A percentile compares a stretch with the other conserved stretches of the same genome.
phyloP scores from a whole-genome alignment of 1,140 invertebrate genomes.

The Melitaea cinxia region DNA sequence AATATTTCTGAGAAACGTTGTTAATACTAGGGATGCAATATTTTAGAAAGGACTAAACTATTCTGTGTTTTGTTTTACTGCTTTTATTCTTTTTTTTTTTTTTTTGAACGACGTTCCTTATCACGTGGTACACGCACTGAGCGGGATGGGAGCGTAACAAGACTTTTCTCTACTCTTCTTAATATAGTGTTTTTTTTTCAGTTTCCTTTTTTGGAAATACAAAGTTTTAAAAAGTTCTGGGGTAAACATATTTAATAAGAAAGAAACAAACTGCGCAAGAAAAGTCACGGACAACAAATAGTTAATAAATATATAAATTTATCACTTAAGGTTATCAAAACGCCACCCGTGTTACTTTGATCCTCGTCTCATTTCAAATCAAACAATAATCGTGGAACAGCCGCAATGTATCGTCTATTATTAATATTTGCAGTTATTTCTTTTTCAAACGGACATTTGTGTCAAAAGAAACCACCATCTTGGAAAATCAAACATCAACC shows the following conservation, averaged over 20 bases:
- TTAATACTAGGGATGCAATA: background rate
- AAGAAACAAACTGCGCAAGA: too few relatives aligned
- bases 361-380: background rate
- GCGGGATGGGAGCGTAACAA: too few relatives aligned
- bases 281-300: too few relatives aligned
- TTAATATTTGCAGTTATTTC: background rate
- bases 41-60: background rate
- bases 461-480: background rate
- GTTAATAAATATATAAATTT: background rate
- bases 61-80: too few relatives aligned
- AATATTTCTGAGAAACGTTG: constrained; percentile 26
- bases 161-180: too few relatives aligned
- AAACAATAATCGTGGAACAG: background rate
- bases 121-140: too few relatives aligned
- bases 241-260: too few relatives aligned
- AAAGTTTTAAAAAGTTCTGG: too few relatives aligned
- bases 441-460: background rate
- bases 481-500: background rate
- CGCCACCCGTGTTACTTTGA: background rate
- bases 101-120: too few relatives aligned
- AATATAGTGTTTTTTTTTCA: too few relatives aligned
- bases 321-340: background rate
- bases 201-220: too few relatives aligned
- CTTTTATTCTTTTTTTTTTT: too few relatives aligned
- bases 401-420: background rate